These are phyloP conservation scores for Dendrolimus punctatus DNA, from an alignment of 1,140 invertebrate species.

Conservation along the genomic window DNA sequence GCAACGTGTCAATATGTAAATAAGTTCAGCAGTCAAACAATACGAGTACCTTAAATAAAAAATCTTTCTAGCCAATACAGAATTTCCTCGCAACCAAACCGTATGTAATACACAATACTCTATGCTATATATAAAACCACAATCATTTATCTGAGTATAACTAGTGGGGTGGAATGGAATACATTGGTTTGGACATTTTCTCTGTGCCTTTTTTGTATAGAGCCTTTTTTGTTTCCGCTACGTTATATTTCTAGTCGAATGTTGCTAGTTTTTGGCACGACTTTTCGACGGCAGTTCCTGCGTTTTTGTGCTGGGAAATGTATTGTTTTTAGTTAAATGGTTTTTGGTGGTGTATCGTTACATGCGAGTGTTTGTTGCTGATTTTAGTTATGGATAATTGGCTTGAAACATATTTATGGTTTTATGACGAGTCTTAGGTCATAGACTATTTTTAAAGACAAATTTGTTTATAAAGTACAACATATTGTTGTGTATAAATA, in stretches of 20 bases:
- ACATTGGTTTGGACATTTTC: constrained; percentile 46
- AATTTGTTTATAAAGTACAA: too few relatives aligned
- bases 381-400: too few relatives aligned
- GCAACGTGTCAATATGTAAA: too few relatives aligned
- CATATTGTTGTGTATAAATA: too few relatives aligned
- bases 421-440: too few relatives aligned
- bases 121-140: constrained; percentile 29
- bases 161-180: constrained; percentile 44
- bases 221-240: constrained; percentile 1
- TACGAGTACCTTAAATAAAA: neutral
- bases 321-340: too few relatives aligned
- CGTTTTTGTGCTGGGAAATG: too few relatives aligned
- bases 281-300: neutral
- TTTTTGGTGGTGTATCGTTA: too few relatives aligned
- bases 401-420: too few relatives aligned
- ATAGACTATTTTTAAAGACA: too few relatives aligned
- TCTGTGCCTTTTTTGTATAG: constrained; percentile 28
- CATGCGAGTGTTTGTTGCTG: too few relatives aligned
- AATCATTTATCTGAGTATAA: constrained; percentile 61
- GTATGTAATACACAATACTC: constrained; percentile 25
- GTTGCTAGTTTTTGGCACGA: neutral
- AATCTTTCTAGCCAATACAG: constrained; percentile 16
- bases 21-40: too few relatives aligned
- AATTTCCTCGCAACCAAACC: constrained; percentile 27
- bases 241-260: constrained; percentile 1